These are phyloP conservation scores for Kradibia gibbosae DNA, from an alignment of 1,140 invertebrate genomes.

Conservation along the genomic window DNA sequence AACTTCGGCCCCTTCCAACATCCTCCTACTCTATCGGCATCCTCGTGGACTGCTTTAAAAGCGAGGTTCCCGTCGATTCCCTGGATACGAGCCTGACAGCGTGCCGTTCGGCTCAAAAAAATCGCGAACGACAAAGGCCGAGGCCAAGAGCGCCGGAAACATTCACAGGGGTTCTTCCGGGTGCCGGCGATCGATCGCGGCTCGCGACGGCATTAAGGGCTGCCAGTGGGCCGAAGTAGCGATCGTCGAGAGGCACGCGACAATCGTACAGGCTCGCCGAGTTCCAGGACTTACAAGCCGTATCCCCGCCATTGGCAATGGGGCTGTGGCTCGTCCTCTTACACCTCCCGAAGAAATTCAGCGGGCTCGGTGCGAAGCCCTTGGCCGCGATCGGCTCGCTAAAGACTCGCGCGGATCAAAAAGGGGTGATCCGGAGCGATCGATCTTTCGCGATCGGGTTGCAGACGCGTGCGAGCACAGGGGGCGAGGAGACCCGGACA, in stretches of 20 bases:
- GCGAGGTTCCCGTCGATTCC: too few species aligned
- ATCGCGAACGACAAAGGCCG: too few species aligned
- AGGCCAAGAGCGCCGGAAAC: too few species aligned
- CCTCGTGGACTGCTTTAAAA: too few species aligned
- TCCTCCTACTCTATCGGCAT: neutral
- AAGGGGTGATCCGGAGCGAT: neutral
- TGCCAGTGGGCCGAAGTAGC: neutral
- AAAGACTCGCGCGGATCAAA: slow-evolving; percentile 21
- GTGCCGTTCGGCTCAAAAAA: too few species aligned
- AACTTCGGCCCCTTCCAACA: neutral
- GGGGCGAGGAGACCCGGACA: neutral
- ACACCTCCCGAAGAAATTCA: too few species aligned
- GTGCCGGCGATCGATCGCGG: too few species aligned
- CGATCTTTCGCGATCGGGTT: slow-evolving; percentile 24
- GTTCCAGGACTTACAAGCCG: neutral
- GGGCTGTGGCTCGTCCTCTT: neutral
- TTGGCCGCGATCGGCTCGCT: too few species aligned
- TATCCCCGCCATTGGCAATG: too few species aligned
- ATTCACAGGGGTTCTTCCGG: too few species aligned
- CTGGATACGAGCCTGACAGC: too few species aligned
- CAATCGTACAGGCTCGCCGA: neutral
- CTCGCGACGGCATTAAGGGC: neutral
- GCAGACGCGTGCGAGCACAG: neutral
- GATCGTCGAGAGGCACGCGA: neutral
- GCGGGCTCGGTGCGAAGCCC: too few species aligned